Conservation (phyloP, 2,113 vertebrate genomes). For the Tamias sibiricus region DNA sequence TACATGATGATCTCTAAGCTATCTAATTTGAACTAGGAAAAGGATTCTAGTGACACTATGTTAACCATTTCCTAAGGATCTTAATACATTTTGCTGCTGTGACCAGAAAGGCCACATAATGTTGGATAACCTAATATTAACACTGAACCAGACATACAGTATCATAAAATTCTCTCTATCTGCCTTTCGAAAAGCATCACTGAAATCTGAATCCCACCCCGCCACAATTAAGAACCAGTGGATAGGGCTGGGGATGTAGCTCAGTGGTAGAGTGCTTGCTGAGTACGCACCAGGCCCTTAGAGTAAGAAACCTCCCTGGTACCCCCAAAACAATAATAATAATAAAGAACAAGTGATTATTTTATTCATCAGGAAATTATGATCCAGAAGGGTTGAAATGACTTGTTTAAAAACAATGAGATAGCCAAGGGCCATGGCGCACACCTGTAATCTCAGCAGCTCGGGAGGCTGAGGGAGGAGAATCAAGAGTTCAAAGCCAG, state of each 20-base stretch:
- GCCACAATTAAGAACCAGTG: neutral
- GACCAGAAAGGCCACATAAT: slow-evolving; percentile 32
- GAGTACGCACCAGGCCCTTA: too few relatives aligned
- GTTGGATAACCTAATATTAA: neutral
- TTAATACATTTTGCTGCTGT: slow-evolving; percentile 22
- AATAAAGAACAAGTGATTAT: neutral
- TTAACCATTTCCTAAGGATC: slow-evolving; percentile 1
- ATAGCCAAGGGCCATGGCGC: neutral
- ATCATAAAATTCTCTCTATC: slow-evolving; percentile 22
- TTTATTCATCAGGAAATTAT: slow-evolving; percentile 26
- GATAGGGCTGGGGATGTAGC: neutral
- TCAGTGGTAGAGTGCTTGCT: neutral
- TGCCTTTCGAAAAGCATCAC: slow-evolving; percentile 38
- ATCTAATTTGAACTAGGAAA: neutral
- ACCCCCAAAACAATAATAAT: neutral
- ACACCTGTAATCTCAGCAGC: too few relatives aligned
- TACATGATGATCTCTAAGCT: neutral
- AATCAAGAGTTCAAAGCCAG: too few relatives aligned
- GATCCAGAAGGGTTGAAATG: slow-evolving; percentile 8
- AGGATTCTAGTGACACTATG: neutral
- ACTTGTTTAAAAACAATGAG: neutral
- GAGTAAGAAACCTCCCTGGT: too few relatives aligned
- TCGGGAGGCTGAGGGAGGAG: too few relatives aligned
- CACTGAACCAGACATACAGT: neutral
- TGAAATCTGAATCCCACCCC: neutral